Base-by-base conservation (phyloP, 1,140 invertebrate species). In the Drosophila baimaii region DNA sequence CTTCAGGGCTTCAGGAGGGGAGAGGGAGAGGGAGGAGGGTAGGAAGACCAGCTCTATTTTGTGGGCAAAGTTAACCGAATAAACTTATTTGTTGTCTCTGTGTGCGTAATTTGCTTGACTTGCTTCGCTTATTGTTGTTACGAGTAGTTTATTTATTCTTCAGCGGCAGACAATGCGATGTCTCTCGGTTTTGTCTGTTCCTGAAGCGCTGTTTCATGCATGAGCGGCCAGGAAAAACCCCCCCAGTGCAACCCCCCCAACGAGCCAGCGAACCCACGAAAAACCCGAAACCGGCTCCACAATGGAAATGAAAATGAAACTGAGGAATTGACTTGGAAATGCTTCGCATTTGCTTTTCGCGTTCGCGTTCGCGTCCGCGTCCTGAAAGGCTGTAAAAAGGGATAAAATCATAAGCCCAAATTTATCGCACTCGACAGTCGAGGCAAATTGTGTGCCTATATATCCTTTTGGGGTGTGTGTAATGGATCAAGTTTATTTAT, bases 401-500 rank as follows among this genome's bases (percentile, higher is more conserved):
- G 83, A 88, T 88, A 77, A 86, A 86, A 86, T 86, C 79, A 88
- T 86, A 86, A 86, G 83, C 84, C 84, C 76, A 77, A 86, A 86
- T 88, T 88, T 86, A 86, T 86, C 79, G 83, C 82, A 88, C 79
- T 83, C 75, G 61, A 82, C 79, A 63, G 59, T 52, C 52, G 56
- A 61, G 75, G 54, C 74, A 86, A 86, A 81, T 86, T 81, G 78
- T 77, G 69, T 74, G 65, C 64, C 51, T 69, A 71, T 71, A 35
- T 46, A 31, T 27, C 29, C 52, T 3, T 35, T 27, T 9, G 23
- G 31, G 43, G 68, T 69, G 73, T 63, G 77, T 85, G 82, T 77
- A 81, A 83, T 86, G 83, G 83, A 88, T 86, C 83, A 86, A 88
- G 79, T 86, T 86, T 88, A 88, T 86, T 86, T 86, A 88, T 88